Base-by-base conservation (phyloP, 2,797 vertebrate species). In the Tokudaia muenninki region DNA sequence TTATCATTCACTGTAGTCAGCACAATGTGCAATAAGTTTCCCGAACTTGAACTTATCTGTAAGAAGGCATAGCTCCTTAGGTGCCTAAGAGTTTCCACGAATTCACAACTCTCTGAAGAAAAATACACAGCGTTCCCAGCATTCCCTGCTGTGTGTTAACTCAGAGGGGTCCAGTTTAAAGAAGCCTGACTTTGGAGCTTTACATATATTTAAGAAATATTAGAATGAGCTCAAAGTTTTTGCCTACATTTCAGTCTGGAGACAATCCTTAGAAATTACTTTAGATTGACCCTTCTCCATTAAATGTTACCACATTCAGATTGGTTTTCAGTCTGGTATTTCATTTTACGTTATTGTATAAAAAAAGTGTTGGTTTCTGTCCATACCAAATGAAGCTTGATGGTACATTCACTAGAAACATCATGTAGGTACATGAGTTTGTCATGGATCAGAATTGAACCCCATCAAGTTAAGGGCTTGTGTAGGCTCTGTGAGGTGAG, bases 141-240 rank as follows among this genome's bases (percentile, higher is more conserved):
- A 59, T 92, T 86, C 10, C 29, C 61, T 61, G 19, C 63, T 29
- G 26, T 59, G 41, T 14, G 17, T 82, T 90, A 75, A n/a, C 92
- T 97, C 67, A 96, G 29, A 83, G 13, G 75, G 47, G 13, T 92
- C 55, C 65, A 5, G 77, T 93, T 93, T 91, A 80, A 87, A 93
- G 44, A 93, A 72, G 8, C 57, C 31, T 57, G 80, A 55, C 13
- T 82, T 12, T 55, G 50, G 8, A 9, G 29, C 21, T 37, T 44
- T 65, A 67, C 16, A 84, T 92, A 24, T 75, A 65, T 50, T 50
- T 57, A 92, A 77, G 65, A 96, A 82, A 72, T 80, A 55, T 4
- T 70, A 34, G 91, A 93, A 21, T 80, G 47, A 90, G 10, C 34
- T 84, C 6, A 3, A 84, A 74, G 34, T 52, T 86, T 88, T 59